phyloP scores from a whole-genome alignment of 1,140 invertebrate species.

The Hormaphis cornu region DNA sequence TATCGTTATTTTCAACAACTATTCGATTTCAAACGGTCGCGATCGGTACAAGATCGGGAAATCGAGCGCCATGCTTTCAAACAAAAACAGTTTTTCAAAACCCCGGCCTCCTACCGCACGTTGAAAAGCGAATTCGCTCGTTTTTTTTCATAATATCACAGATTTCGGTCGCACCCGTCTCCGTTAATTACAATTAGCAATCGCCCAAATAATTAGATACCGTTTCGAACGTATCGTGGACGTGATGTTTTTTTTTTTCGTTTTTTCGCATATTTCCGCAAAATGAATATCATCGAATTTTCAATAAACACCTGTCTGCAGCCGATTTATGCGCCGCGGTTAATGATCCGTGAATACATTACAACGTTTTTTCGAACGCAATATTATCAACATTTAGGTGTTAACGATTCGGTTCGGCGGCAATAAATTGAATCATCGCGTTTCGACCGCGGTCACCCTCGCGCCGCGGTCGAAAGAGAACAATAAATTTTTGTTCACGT shows the following conservation, averaged over 20 bases:
- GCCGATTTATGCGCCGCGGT: conserved; percentile 11
- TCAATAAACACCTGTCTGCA: conserved; percentile 26
- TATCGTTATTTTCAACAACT: too few relatives aligned
- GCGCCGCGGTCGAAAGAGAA: conserved; percentile 21
- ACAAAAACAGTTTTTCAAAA: too few relatives aligned
- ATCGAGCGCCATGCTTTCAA: too few relatives aligned
- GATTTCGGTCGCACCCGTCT: too few relatives aligned
- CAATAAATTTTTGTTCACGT: conserved; percentile 10
- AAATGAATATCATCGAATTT: conserved; percentile 13
- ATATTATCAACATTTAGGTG: too few relatives aligned
- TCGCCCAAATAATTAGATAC: too few relatives aligned
- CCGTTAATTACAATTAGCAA: too few relatives aligned
- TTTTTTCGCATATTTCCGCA: background rate
- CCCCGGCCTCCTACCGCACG: too few relatives aligned
- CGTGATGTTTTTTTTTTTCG: background rate
- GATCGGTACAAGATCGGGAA: too few relatives aligned
- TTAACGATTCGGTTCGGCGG: background rate
- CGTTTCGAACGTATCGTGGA: background rate
- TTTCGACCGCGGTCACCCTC: background rate
- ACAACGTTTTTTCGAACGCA: conserved; percentile 1
- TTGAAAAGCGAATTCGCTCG: too few relatives aligned
- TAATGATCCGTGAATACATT: conserved; percentile 28
- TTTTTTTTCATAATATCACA: too few relatives aligned
- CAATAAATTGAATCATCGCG: conserved; percentile 22
- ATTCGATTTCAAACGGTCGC: too few relatives aligned